Evolutionary conservation across 2,113 vertebrate species (phyloP).

Genomic region (Archocentrus centrarchus): DNA sequence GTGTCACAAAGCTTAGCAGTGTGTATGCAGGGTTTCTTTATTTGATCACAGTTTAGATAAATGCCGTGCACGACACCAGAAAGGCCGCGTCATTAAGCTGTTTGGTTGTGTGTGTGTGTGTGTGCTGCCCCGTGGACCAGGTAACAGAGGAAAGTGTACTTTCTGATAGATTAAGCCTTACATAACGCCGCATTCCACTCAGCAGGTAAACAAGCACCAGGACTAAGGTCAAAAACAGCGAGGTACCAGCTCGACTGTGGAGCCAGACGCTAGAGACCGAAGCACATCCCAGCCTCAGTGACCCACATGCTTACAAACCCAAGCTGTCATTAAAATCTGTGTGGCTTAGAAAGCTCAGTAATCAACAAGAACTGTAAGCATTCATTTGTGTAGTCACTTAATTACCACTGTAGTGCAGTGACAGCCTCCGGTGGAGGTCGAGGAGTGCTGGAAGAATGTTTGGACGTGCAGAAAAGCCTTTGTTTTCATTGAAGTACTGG

Average conservation of each 20-base stretch:
- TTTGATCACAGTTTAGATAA: slow-evolving; percentile 11
- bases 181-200: slow-evolving; percentile 62
- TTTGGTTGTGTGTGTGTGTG: slow-evolving; percentile 42
- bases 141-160: slow-evolving; percentile 55
- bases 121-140: slow-evolving; percentile 42
- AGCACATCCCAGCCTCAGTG: slow-evolving; percentile 24
- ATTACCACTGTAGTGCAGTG: slow-evolving; percentile 13
- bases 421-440: slow-evolving; percentile 7
- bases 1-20: not conserved
- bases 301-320: slow-evolving; percentile 38
- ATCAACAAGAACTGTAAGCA: slow-evolving; percentile 36
- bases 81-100: slow-evolving; percentile 29
- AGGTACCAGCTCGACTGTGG: not conserved
- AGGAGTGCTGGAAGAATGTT: slow-evolving; percentile 23
- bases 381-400: slow-evolving; percentile 31
- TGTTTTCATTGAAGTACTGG: not conserved
- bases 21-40: slow-evolving; percentile 25
- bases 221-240: slow-evolving; percentile 47
- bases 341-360: slow-evolving; percentile 36
- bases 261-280: slow-evolving; percentile 26
- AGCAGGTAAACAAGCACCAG: slow-evolving; percentile 69
- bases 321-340: slow-evolving; percentile 37
- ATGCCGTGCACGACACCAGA: not conserved
- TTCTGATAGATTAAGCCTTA: slow-evolving; percentile 67
- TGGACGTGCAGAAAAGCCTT: not conserved